Conservation (phyloP, 2,888 invertebrate genomes). For the Amphipoea oculea region DNA sequence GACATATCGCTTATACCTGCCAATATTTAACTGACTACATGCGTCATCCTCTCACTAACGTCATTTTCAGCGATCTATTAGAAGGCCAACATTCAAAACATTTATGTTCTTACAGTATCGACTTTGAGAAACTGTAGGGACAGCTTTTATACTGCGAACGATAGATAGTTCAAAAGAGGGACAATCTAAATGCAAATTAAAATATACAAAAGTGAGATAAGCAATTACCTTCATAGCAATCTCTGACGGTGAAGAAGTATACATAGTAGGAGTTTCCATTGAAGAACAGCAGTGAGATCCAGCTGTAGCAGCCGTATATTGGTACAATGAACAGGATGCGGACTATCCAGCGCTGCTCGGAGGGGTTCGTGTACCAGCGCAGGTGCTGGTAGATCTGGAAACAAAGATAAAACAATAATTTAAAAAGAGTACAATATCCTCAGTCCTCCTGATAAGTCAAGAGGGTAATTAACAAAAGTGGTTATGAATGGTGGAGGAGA, state of each 20-base stretch:
- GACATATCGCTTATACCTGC: not conserved
- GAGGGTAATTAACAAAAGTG: not conserved
- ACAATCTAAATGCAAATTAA: constrained; percentile 25
- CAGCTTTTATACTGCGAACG: not conserved
- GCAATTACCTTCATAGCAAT: constrained; percentile 98
- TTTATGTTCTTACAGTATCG: not conserved
- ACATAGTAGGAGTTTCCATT: constrained; percentile 99
- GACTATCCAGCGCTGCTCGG: constrained; percentile 99
- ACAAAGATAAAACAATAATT: constrained; percentile 5
- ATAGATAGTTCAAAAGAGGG: not conserved
- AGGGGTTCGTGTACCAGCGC: constrained; percentile 99
- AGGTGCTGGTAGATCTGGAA: constrained; percentile 99
- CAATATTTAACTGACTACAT: constrained; percentile 29
- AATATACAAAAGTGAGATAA: not conserved
- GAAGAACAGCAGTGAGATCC: constrained; percentile 99
- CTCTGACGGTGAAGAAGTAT: constrained; percentile 99
- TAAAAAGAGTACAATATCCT: not conserved
- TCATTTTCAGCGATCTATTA: constrained; percentile 19
- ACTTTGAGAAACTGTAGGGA: not conserved
- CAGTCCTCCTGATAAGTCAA: not conserved
- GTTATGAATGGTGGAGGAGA: no score
- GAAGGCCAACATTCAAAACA: constrained; percentile 7
- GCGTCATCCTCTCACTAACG: constrained; percentile 22
- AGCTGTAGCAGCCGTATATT: constrained; percentile 99
- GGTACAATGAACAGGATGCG: constrained; percentile 99